Evolutionary conservation across 2,113 vertebrate species (phyloP).

Genomic region (Scytalopus superciliaris): DNA sequence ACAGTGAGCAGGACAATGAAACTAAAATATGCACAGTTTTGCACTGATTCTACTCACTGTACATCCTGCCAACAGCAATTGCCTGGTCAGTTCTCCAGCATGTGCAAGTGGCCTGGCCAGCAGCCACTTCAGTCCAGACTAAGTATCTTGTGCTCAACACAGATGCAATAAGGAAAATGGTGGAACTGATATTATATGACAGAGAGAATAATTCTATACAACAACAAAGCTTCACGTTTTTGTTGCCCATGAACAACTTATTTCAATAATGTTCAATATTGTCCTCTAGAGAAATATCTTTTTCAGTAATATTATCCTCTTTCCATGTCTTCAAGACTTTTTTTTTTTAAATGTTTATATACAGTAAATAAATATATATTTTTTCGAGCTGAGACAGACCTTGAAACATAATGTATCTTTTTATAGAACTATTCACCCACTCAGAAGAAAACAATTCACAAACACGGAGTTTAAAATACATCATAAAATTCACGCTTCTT

Average conservation of each 20-base stretch:
- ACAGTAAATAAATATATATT: constrained; percentile 57
- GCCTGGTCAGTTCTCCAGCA: not conserved
- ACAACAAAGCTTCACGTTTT: not conserved
- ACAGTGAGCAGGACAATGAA: not conserved
- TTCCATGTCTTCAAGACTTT: constrained; percentile 40
- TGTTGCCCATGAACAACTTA: not conserved
- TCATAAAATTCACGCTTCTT: constrained; percentile 66
- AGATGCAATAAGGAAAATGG: rapidly evolving
- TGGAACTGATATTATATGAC: not conserved
- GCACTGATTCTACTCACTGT: rapidly evolving
- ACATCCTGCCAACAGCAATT: not conserved
- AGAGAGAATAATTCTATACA: not conserved
- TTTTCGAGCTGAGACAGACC: constrained; percentile 74
- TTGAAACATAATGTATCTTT: constrained; percentile 77
- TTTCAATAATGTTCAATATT: constrained; percentile 22
- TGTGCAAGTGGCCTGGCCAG: not conserved
- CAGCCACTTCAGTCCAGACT: not conserved
- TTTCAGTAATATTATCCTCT: constrained; percentile 9
- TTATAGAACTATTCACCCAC: constrained; percentile 74
- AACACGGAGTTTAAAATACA: constrained; percentile 73
- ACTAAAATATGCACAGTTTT: not conserved
- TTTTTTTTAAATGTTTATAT: constrained; percentile 68
- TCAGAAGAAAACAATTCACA: constrained; percentile 74
- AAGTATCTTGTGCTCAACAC: not conserved
- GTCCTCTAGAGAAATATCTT: constrained; percentile 59